Evolutionary conservation across 2,888 invertebrate genomes (phyloP).

Genomic region (Oxystoma pomonae): DNA sequence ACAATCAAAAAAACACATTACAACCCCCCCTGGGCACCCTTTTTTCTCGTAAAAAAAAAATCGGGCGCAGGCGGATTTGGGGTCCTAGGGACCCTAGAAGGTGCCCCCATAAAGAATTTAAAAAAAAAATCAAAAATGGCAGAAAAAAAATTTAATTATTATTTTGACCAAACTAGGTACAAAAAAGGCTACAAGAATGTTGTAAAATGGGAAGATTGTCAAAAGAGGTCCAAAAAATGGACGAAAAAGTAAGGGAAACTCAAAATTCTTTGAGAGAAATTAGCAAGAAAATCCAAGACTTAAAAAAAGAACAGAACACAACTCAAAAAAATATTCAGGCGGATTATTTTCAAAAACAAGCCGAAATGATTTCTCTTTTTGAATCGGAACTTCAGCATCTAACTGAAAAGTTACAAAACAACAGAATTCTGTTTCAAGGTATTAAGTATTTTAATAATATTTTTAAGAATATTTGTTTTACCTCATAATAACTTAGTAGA

Average conservation of each 20-base stretch:
- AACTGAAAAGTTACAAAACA: not conserved
- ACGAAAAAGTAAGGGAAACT: not conserved
- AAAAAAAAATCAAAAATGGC: too few relatives aligned
- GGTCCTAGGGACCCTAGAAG: too few relatives aligned
- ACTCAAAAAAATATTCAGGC: not conserved
- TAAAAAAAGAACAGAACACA: not conserved
- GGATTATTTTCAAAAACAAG: not conserved
- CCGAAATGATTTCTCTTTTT: not conserved
- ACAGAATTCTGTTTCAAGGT: not conserved
- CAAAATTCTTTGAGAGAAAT: not conserved
- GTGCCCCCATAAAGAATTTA: too few relatives aligned
- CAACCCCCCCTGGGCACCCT: too few relatives aligned
- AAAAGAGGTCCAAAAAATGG: not conserved
- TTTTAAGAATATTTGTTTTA: not conserved
- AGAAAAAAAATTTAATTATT: too few relatives aligned
- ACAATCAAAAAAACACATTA: too few relatives aligned
- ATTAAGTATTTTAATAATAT: not conserved
- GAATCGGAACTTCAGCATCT: not conserved
- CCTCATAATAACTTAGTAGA: too few relatives aligned
- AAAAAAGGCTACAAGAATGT: not conserved
- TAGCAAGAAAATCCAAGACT: not conserved
- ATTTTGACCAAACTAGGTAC: too few relatives aligned
- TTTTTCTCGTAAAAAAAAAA: too few relatives aligned
- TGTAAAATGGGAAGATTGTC: not conserved
- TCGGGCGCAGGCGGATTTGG: too few relatives aligned